Conservation (phyloP, 1,140 invertebrate genomes). For the Drosophila teissieri region DNA sequence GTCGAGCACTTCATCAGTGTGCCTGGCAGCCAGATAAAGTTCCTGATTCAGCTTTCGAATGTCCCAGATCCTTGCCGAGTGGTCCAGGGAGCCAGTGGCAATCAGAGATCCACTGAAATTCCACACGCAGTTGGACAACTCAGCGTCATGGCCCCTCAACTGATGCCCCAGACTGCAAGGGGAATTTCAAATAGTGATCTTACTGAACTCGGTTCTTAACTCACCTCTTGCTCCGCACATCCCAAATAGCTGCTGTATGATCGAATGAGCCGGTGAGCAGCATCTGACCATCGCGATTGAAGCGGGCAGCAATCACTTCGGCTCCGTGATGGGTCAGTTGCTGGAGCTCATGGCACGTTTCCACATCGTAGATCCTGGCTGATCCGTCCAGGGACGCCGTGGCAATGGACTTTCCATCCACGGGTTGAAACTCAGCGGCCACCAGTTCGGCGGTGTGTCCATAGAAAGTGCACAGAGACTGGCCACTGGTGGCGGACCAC, state of each 20-base stretch:
- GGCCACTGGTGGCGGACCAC: constrained; percentile 88
- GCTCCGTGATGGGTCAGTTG: constrained; percentile 88
- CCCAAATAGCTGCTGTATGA: constrained; percentile 90
- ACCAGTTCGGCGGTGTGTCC: constrained; percentile 91
- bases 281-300: constrained; percentile 89
- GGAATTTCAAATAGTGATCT: not conserved
- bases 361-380: constrained; percentile 89
- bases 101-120: constrained; percentile 90
- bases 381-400: constrained; percentile 92
- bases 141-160: constrained; percentile 89
- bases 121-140: constrained; percentile 91
- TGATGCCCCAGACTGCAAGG: constrained; percentile 86
- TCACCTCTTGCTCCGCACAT: constrained; percentile 89
- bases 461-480: constrained; percentile 89
- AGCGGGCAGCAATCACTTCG: constrained; percentile 90
- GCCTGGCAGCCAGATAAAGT: constrained; percentile 87
- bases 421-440: constrained; percentile 88
- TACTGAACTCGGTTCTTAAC: constrained; percentile 28
- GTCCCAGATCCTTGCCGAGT: constrained; percentile 92
- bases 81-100: constrained; percentile 90
- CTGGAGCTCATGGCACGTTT: constrained; percentile 87
- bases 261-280: constrained; percentile 93
- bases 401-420: constrained; percentile 86
- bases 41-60: constrained; percentile 86
- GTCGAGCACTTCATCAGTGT: constrained; percentile 91